phyloP scores from a whole-genome alignment of 2,797 vertebrate genomes.

The Tolypeutes matacus region DNA sequence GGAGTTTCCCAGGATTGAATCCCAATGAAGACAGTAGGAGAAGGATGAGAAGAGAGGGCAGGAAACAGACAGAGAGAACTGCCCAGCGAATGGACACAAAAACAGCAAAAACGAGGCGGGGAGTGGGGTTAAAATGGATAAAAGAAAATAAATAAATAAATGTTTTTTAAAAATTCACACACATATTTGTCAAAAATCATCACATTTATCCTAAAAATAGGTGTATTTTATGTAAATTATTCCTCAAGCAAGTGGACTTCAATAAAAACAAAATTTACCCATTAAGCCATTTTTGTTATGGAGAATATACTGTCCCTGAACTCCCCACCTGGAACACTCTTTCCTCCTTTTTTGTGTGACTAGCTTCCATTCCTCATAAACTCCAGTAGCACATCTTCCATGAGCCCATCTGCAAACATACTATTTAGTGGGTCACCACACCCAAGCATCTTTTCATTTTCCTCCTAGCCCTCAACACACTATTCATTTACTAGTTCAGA shows the following conservation, averaged over 20 bases:
- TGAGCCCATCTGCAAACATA: neutral
- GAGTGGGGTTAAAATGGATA: too few relatives aligned
- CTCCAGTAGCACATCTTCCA: neutral
- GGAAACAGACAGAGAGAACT: too few relatives aligned
- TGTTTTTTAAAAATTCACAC: neutral
- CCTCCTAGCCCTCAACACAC: neutral
- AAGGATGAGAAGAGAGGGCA: too few relatives aligned
- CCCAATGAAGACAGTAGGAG: too few relatives aligned
- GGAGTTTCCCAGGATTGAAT: too few relatives aligned
- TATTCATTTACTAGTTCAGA: neutral
- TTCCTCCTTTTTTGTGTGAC: neutral
- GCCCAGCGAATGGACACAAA: too few relatives aligned
- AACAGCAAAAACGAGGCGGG: too few relatives aligned
- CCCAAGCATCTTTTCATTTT: neutral
- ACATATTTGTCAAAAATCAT: neutral
- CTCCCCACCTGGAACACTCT: neutral
- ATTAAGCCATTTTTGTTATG: neutral
- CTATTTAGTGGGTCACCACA: neutral
- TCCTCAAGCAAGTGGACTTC: neutral
- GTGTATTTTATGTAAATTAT: neutral
- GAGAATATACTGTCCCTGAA: accelerated
- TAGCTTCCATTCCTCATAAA: neutral
- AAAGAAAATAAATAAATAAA: too few relatives aligned
- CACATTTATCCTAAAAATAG: neutral
- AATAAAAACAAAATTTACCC: neutral